These are phyloP conservation scores for Corythornis cristatus DNA, from an alignment of 2,113 vertebrate species.

Conservation along the genomic window DNA sequence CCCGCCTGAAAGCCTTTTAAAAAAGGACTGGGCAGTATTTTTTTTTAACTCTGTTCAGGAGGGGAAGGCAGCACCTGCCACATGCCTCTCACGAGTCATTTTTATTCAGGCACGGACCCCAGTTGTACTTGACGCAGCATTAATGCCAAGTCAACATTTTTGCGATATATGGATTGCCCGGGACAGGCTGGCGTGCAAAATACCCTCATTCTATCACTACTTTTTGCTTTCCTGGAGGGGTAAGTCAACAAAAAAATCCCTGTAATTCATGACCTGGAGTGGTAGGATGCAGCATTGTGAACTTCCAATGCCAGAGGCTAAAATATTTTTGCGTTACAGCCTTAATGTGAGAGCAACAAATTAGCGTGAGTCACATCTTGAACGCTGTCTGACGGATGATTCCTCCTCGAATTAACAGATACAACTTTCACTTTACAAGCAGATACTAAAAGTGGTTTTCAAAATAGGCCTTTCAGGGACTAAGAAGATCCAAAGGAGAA, in stretches of 20 bases:
- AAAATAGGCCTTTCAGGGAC: slow-evolving; percentile 39
- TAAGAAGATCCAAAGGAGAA: slow-evolving; percentile 29
- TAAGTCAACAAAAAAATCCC: neutral
- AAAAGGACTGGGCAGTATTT: slow-evolving; percentile 25
- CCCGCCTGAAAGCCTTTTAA: slow-evolving; percentile 46
- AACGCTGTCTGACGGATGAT: slow-evolving; percentile 72
- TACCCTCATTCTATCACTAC: neutral
- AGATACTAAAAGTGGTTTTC: slow-evolving; percentile 46
- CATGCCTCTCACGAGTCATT: slow-evolving; percentile 18
- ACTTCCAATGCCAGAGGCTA: slow-evolving; percentile 80
- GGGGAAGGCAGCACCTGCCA: slow-evolving; percentile 61
- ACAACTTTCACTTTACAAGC: slow-evolving; percentile 72
- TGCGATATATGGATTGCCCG: neutral
- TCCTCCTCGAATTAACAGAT: slow-evolving; percentile 74
- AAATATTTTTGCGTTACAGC: slow-evolving; percentile 74
- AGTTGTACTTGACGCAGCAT: slow-evolving; percentile 31
- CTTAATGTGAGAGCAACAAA: slow-evolving; percentile 75
- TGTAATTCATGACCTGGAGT: slow-evolving; percentile 64
- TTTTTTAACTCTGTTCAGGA: neutral
- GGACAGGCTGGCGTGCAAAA: slow-evolving; percentile 18
- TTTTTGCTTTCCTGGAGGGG: slow-evolving; percentile 23
- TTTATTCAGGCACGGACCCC: slow-evolving; percentile 1
- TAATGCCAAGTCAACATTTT: slow-evolving; percentile 48
- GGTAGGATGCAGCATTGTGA: slow-evolving; percentile 64
- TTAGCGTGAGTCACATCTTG: slow-evolving; percentile 84